Conservation (phyloP, 2,797 vertebrate genomes). For the Sphaeramia orbicularis region DNA sequence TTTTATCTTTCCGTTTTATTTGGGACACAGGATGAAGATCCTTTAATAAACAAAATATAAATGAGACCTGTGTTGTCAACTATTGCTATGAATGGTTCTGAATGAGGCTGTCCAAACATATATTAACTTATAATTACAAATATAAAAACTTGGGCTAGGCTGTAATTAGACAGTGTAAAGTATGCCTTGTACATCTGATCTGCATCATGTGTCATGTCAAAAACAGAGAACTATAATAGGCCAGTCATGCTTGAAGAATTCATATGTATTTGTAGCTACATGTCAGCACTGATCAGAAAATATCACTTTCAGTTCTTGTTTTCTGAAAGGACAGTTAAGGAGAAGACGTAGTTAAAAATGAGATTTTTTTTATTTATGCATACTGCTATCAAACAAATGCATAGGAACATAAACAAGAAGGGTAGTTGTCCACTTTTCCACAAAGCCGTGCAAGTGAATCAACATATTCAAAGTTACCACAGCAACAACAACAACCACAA, state of each 20-base stretch:
- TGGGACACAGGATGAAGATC: too few species aligned
- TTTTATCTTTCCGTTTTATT: too few species aligned
- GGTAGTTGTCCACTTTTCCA: too few species aligned
- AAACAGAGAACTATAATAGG: slow-evolving; percentile 33
- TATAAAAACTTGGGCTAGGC: slow-evolving; percentile 16
- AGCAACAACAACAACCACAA: neutral
- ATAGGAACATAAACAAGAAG: too few species aligned
- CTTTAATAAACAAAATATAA: too few species aligned
- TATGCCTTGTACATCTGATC: slow-evolving; percentile 19
- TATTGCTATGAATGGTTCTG: neutral
- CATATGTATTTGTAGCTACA: too few species aligned
- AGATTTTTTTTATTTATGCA: neutral
- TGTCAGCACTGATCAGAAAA: neutral
- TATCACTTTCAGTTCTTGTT: neutral
- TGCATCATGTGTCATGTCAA: slow-evolving; percentile 11
- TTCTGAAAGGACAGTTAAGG: neutral
- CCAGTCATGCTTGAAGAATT: slow-evolving; percentile 37
- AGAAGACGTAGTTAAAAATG: neutral
- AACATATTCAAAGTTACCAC: neutral
- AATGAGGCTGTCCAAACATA: slow-evolving; percentile 14
- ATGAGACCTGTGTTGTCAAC: too few species aligned
- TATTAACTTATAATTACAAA: slow-evolving; percentile 27
- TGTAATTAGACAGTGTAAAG: slow-evolving; percentile 31
- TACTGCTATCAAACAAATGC: slow-evolving; percentile 19
- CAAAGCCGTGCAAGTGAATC: too few species aligned